phyloP scores from a whole-genome alignment of 2,888 invertebrate genomes.

The Operophtera brumata region DNA sequence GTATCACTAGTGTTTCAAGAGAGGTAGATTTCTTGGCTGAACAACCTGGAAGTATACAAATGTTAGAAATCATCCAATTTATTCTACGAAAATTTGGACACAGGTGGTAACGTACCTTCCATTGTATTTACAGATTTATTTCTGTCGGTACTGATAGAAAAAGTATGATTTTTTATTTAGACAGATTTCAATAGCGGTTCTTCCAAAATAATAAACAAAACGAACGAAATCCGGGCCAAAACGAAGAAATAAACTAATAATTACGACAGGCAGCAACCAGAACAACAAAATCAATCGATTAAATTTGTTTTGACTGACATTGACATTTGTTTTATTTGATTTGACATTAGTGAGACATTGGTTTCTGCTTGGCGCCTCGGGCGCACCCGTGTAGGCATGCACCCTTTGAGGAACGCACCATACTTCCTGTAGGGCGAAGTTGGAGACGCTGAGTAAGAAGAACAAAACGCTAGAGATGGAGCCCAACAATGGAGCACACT shows the following conservation, averaged over 20 bases:
- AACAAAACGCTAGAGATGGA: too few species aligned
- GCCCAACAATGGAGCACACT: too few species aligned
- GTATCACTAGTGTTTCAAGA: slow-evolving; percentile 64
- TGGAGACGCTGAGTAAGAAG: too few species aligned
- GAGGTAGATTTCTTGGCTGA: slow-evolving; percentile 66
- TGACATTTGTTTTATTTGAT: neutral
- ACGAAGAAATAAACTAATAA: neutral
- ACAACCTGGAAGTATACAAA: slow-evolving; percentile 46
- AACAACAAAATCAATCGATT: neutral
- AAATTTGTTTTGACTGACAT: neutral
- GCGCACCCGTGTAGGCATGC: too few species aligned
- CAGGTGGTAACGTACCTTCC: slow-evolving; percentile 44
- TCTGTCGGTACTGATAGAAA: neutral
- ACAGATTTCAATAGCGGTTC: neutral
- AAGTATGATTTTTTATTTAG: neutral
- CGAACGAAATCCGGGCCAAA: neutral
- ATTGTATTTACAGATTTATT: slow-evolving; percentile 29
- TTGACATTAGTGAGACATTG: too few species aligned
- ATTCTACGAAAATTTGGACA: neutral
- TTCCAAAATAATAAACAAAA: neutral
- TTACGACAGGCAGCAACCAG: neutral
- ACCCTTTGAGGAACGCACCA: too few species aligned
- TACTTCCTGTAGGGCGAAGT: too few species aligned
- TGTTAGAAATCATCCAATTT: slow-evolving; percentile 4
- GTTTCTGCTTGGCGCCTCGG: too few species aligned